Conservation (phyloP, 2,113 vertebrate species). For the Cnemophilus loriae region DNA sequence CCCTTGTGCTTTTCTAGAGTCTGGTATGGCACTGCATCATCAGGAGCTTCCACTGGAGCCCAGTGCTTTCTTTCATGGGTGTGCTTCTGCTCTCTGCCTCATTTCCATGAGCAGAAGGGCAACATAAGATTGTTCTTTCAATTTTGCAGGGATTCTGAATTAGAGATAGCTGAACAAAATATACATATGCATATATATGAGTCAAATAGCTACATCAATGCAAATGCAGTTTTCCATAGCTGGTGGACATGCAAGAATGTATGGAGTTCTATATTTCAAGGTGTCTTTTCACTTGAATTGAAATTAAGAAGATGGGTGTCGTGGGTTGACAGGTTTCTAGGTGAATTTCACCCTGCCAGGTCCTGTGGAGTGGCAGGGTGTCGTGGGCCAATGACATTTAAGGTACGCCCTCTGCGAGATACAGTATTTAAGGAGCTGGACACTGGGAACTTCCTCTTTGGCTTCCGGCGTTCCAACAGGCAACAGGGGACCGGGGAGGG, state of each 20-base stretch:
- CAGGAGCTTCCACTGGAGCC: background rate
- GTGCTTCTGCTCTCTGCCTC: background rate
- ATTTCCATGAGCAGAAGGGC: background rate
- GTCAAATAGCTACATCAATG: background rate
- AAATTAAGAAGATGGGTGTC: background rate
- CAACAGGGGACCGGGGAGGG: too few relatives aligned
- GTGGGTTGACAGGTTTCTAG: too few relatives aligned
- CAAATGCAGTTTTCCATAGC: background rate
- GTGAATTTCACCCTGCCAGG: too few relatives aligned
- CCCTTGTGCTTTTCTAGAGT: background rate
- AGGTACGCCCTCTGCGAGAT: too few relatives aligned
- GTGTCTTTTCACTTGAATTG: background rate
- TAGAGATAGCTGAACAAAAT: background rate
- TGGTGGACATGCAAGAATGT: background rate
- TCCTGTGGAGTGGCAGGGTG: too few relatives aligned
- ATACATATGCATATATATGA: background rate
- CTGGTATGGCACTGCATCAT: background rate
- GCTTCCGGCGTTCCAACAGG: too few relatives aligned
- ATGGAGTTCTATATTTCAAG: background rate
- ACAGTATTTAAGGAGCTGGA: too few relatives aligned
- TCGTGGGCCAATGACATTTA: too few relatives aligned
- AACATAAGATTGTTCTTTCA: background rate
- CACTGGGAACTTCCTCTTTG: too few relatives aligned
- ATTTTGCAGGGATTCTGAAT: background rate
- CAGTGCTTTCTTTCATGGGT: background rate